These are phyloP conservation scores for Chunga burmeisteri DNA, from an alignment of 2,113 vertebrate genomes.

Conservation along the genomic window DNA sequence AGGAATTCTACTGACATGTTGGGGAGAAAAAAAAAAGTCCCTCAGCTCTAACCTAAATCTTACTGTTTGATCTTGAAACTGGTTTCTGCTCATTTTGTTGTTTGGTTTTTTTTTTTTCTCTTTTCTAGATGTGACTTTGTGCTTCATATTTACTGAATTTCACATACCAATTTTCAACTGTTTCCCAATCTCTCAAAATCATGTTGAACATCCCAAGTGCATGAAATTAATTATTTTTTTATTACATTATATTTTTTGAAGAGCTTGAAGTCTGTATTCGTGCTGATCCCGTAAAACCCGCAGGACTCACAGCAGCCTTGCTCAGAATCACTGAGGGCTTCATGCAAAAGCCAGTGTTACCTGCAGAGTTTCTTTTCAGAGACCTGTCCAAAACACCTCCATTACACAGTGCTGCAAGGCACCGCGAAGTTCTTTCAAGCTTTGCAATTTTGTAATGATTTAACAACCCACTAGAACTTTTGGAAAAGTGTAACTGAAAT, in stretches of 20 bases:
- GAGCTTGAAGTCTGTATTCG: neutral
- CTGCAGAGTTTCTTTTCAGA: neutral
- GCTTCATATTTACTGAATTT: neutral
- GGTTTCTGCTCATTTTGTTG: neutral
- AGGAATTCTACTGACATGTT: accelerated
- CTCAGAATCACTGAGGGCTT: neutral
- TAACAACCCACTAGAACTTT: neutral
- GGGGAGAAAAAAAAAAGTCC: no score
- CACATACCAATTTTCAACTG: neutral
- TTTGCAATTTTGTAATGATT: neutral
- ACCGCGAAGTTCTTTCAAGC: accelerated
- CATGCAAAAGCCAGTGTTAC: accelerated
- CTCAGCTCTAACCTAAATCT: neutral
- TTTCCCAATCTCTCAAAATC: neutral
- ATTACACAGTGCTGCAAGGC: accelerated
- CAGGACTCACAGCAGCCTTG: neutral
- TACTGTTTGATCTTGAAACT: neutral
- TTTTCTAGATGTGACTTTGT: neutral
- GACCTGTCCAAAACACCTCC: accelerated
- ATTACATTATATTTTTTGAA: neutral
- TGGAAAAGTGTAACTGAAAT: neutral
- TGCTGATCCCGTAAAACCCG: neutral
- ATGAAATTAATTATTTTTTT: neutral
- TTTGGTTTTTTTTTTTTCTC: neutral
- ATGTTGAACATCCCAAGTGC: neutral